phyloP scores from a whole-genome alignment of 2,888 invertebrate species.

The Leptopilina syphax region DNA sequence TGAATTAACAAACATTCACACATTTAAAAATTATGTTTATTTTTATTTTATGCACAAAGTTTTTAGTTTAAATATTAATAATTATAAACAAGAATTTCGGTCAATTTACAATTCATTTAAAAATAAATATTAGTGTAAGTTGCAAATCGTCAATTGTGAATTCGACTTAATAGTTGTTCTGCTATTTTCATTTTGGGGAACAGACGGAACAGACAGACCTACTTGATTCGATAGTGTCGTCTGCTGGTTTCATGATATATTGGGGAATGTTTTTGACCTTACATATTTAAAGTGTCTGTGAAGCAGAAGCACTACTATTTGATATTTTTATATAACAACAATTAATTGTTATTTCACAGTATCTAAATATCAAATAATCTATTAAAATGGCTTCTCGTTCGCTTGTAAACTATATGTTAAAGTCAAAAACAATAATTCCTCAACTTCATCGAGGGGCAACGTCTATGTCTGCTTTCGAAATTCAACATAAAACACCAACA shows the following conservation, averaged over 20 bases:
- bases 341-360: background rate
- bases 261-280: constrained; percentile 10
- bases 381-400: constrained; percentile 47
- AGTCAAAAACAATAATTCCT: constrained; percentile 66
- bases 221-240: background rate
- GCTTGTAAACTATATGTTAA: constrained; percentile 65
- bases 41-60: too few relatives aligned
- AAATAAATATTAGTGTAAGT: too few relatives aligned
- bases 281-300: background rate
- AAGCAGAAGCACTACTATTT: background rate
- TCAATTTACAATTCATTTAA: too few relatives aligned
- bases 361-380: background rate
- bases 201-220: too few relatives aligned
- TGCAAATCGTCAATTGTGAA: too few relatives aligned
- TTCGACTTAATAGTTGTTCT: too few relatives aligned
- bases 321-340: background rate
- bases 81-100: too few relatives aligned
- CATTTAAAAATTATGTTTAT: too few relatives aligned
- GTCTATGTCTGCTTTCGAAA: constrained; percentile 83
- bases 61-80: too few relatives aligned
- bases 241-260: background rate
- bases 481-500: constrained; percentile 82
- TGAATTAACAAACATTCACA: too few relatives aligned
- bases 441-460: constrained; percentile 72
- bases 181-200: too few relatives aligned